Conservation (phyloP, 2,113 vertebrate species). For the Verasper variegatus region DNA sequence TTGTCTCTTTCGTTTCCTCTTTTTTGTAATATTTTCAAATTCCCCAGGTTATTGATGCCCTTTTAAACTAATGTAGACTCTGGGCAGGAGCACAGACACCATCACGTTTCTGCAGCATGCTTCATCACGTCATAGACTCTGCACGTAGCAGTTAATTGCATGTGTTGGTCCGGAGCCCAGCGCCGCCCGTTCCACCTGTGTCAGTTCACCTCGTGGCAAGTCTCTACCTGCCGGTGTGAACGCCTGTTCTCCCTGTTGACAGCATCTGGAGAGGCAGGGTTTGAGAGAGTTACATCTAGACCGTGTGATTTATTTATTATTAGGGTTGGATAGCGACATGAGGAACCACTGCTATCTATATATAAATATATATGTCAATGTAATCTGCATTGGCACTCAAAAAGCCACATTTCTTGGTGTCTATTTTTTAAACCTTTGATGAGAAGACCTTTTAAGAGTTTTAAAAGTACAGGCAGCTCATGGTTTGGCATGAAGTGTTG, state of each 20-base stretch:
- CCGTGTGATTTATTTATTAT: background rate
- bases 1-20: too few relatives aligned
- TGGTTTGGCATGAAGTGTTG: background rate
- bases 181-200: background rate
- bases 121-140: background rate
- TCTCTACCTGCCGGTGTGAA: conserved; percentile 1
- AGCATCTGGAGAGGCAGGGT: background rate
- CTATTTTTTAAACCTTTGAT: too few relatives aligned
- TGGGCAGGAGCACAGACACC: too few relatives aligned
- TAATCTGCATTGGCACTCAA: too few relatives aligned
- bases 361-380: too few relatives aligned
- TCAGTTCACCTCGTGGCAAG: conserved; percentile 14
- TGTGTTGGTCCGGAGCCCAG: background rate
- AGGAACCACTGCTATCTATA: too few relatives aligned
- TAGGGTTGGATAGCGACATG: too few relatives aligned
- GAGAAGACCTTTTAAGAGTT: background rate
- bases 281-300: too few relatives aligned
- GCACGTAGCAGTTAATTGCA: background rate
- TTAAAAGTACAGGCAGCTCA: background rate
- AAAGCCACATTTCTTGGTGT: too few relatives aligned
- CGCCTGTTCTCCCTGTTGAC: conserved; percentile 11
- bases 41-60: too few relatives aligned
- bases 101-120: background rate
- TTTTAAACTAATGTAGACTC: too few relatives aligned
- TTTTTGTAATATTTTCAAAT: too few relatives aligned